A percentile compares a stretch with the other conserved stretches of the same genome.
Conservation (phyloP, 2,888 invertebrate species). For the Cerastoderma edule region DNA sequence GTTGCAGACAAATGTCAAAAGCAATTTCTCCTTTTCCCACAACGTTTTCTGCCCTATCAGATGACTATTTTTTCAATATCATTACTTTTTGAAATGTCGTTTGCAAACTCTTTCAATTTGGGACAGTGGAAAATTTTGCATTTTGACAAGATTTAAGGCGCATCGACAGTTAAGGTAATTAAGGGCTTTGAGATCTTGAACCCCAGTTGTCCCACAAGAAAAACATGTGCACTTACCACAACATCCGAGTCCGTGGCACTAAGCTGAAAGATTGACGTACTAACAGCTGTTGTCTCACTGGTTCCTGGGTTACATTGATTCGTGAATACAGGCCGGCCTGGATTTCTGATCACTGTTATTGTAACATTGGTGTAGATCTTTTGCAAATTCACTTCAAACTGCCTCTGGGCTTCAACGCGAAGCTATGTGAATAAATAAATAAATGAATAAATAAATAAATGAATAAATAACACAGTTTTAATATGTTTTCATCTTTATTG, state of each 20-base stretch:
- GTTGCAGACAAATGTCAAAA: no score
- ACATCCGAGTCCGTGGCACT: constrained; percentile 58
- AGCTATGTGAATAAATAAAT: constrained; percentile 28
- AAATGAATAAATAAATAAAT: background rate
- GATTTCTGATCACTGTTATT: constrained; percentile 72
- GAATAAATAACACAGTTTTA: background rate
- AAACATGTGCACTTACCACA: constrained; percentile 49
- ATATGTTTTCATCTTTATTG: background rate
- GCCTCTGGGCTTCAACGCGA: constrained; percentile 30
- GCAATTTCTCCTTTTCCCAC: no score
- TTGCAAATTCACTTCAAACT: constrained; percentile 41
- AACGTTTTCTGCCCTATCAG: no score
- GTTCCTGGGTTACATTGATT: constrained; percentile 56
- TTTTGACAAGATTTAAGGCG: no score
- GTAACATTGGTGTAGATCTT: constrained; percentile 53
- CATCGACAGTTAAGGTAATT: no score
- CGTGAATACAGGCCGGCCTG: constrained; percentile 68
- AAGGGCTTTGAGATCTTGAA: no score
- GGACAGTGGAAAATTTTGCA: no score
- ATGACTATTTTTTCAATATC: no score
- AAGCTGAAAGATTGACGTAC: constrained; percentile 45
- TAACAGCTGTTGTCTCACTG: constrained; percentile 27
- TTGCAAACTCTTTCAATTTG: no score
- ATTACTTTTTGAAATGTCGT: no score
- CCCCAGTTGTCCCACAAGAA: no score